Conservation (phyloP, 2,888 invertebrate species). For the Caenorhabditis afra region DNA sequence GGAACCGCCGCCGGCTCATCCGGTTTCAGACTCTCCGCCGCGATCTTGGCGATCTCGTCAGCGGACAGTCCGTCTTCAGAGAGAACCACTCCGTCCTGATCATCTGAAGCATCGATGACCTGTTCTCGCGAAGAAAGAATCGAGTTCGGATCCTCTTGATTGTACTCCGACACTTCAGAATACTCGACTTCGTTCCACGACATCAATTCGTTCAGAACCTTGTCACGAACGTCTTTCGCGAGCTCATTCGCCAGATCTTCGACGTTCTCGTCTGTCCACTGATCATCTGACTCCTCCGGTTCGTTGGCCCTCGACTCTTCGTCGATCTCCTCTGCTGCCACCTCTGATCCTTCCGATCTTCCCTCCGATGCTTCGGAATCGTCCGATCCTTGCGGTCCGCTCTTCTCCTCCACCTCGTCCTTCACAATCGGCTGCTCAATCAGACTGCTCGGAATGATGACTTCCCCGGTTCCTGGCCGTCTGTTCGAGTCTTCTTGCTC, state of each 20-base stretch:
- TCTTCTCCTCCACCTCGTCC: conserved; percentile 7
- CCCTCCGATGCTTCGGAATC: background rate
- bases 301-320: too few species aligned
- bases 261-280: conserved; percentile 2
- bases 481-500: background rate
- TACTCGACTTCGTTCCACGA: background rate
- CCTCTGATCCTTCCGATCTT: background rate
- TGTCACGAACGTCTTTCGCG: conserved; percentile 14
- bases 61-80: conserved; percentile 21
- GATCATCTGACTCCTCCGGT: conserved; percentile 3
- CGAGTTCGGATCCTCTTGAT: conserved; percentile 19
- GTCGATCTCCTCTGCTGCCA: too few species aligned
- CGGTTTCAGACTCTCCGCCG: conserved; percentile 19
- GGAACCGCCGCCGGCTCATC: conserved; percentile 3
- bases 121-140: conserved; percentile 7
- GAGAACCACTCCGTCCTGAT: conserved; percentile 26
- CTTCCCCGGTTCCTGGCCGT: conserved; percentile 18
- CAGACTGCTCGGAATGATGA: conserved; percentile 19
- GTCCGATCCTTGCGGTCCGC: background rate
- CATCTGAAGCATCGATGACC: background rate
- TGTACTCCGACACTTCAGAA: background rate
- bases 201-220: conserved; percentile 14
- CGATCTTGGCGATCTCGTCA: conserved; percentile 28
- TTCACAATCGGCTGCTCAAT: conserved; percentile 19
- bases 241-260: conserved; percentile 17